Conservation (phyloP, 1,140 invertebrate genomes). For the Drosophila punjabiensis region DNA sequence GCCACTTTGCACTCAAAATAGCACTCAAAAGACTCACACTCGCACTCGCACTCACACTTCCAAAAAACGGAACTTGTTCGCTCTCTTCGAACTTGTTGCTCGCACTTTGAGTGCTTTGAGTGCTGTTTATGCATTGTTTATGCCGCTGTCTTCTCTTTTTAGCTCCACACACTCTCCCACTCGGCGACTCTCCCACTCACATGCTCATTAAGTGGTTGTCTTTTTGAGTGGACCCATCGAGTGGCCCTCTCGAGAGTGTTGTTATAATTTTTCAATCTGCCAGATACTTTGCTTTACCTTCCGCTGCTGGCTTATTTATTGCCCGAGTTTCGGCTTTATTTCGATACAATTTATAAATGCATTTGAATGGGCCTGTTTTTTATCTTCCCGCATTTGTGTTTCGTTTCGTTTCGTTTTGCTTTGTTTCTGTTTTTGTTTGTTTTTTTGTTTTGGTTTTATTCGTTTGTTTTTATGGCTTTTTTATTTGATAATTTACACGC, state of each 20-base stretch:
- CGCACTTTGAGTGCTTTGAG: slow-evolving; percentile 48
- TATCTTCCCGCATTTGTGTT: slow-evolving; percentile 73
- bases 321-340: slow-evolving; percentile 52
- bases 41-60: slow-evolving; percentile 36
- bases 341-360: slow-evolving; percentile 71
- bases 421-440: slow-evolving; percentile 24
- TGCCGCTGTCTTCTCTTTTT: slow-evolving; percentile 29
- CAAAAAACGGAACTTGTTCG: slow-evolving; percentile 72
- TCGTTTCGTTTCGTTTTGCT: not conserved
- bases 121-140: slow-evolving; percentile 60
- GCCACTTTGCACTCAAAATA: slow-evolving; percentile 69
- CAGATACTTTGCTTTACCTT: slow-evolving; percentile 41
- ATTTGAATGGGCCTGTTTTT: slow-evolving; percentile 59
- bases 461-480: slow-evolving; percentile 62
- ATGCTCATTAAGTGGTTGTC: slow-evolving; percentile 64
- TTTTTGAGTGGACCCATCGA: slow-evolving; percentile 66
- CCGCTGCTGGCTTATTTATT: slow-evolving; percentile 61
- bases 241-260: slow-evolving; percentile 73
- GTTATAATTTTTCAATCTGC: slow-evolving; percentile 78
- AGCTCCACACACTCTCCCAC: slow-evolving; percentile 13
- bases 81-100: slow-evolving; percentile 65
- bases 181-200: slow-evolving; percentile 1
- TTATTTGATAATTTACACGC: slow-evolving; percentile 71
- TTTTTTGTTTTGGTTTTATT: slow-evolving; percentile 29
- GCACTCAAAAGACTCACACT: slow-evolving; percentile 20